Evolutionary conservation across 1,140 invertebrate species (phyloP).

Genomic region (Stegodyphus dumicola): DNA sequence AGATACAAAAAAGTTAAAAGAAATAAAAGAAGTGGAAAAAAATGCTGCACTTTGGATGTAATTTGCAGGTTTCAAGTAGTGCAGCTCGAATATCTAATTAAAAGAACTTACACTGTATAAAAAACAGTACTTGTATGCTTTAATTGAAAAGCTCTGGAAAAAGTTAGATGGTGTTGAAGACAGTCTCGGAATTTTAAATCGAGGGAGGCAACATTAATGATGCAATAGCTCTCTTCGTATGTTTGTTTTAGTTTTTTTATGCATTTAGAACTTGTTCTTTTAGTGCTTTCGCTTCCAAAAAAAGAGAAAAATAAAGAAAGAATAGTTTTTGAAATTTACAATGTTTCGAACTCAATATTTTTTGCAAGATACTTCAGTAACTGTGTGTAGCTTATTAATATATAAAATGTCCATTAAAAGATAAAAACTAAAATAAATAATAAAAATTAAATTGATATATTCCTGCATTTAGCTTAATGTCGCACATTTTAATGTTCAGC

Average conservation of each 20-base stretch:
- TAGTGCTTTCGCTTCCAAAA: no score
- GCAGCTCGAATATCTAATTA: conserved; percentile 36
- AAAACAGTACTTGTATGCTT: conserved; percentile 9
- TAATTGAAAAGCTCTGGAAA: conserved; percentile 48
- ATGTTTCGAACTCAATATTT: no score
- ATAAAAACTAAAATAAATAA: no score
- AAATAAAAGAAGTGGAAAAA: conserved; percentile 17
- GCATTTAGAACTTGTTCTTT: no score
- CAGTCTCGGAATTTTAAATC: conserved; percentile 45
- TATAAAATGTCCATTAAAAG: no score
- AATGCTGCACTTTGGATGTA: conserved; percentile 29
- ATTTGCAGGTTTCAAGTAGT: conserved; percentile 28
- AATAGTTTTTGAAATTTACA: no score
- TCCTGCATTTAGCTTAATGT: no score
- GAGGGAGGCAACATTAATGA: conserved; percentile 46
- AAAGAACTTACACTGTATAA: conserved; percentile 31
- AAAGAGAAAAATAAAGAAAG: no score
- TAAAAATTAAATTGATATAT: no score
- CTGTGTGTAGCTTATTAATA: no score
- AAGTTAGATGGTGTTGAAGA: background rate
- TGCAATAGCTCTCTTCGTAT: conserved; percentile 28
- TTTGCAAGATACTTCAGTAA: no score
- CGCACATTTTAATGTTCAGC: no score
- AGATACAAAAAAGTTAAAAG: background rate
- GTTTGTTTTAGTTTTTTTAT: conserved; percentile 27